A percentile compares a stretch with the other conserved stretches of the same genome.
Evolutionary conservation across 1,140 invertebrate species (phyloP).

Genomic region (Drosophila bifasciata): DNA sequence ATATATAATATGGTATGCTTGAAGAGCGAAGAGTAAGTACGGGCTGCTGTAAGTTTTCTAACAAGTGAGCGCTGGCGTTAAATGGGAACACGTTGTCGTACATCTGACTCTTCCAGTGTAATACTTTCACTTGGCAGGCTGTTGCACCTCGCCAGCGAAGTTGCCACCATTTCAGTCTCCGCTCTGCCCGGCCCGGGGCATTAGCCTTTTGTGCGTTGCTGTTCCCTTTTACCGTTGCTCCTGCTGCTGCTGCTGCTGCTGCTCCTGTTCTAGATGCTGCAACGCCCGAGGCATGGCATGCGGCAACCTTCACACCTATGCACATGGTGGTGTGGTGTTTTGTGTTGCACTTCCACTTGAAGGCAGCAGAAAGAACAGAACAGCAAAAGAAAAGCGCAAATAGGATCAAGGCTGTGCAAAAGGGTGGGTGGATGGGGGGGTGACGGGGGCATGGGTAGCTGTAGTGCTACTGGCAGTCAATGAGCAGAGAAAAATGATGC

Average conservation of each 20-base stretch:
- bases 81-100: constrained; percentile 44
- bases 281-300: constrained; percentile 23
- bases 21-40: too few species aligned
- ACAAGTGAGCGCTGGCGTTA: constrained; percentile 6
- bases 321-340: constrained; percentile 29
- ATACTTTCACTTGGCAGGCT: constrained; percentile 42
- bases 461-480: too few species aligned
- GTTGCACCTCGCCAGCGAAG: constrained; percentile 46
- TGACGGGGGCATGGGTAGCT: not conserved
- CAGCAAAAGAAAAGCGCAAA: constrained; percentile 45
- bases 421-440: constrained; percentile 7
- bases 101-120: constrained; percentile 23
- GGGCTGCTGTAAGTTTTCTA: too few species aligned
- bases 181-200: constrained; percentile 40
- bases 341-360: constrained; percentile 48
- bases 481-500: too few species aligned
- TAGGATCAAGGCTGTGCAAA: constrained; percentile 68
- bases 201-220: constrained; percentile 50
- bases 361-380: constrained; percentile 26
- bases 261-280: constrained; percentile 20
- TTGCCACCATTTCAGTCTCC: constrained; percentile 18
- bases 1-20: not conserved
- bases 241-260: constrained; percentile 15
- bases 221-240: too few species aligned
- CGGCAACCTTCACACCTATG: constrained; percentile 59